These are phyloP conservation scores for Peromyscus polionotus DNA, from an alignment of 2,113 vertebrate species.

Conservation along the genomic window DNA sequence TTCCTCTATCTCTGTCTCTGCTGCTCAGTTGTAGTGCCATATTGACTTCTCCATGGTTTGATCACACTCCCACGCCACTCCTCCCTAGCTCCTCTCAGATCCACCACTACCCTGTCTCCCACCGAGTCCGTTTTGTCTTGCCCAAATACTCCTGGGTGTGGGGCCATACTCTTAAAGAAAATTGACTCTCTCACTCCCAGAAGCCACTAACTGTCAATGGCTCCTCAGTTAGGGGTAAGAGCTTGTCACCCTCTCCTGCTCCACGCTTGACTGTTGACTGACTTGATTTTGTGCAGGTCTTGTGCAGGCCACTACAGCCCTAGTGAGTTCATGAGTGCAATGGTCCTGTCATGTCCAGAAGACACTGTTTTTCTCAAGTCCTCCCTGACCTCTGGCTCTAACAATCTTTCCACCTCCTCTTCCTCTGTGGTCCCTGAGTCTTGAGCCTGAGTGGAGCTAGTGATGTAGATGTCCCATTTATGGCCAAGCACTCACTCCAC, in stretches of 20 bases:
- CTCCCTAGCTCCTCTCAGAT: neutral
- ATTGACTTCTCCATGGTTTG: neutral
- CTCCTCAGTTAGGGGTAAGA: neutral
- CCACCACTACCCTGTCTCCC: neutral
- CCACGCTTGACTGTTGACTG: neutral
- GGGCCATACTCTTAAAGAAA: neutral
- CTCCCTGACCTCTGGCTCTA: neutral
- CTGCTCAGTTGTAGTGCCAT: fast-evolving
- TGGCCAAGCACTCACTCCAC: neutral
- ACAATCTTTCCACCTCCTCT: neutral
- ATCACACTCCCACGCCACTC: neutral
- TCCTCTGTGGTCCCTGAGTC: neutral
- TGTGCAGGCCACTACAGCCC: neutral
- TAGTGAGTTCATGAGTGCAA: neutral
- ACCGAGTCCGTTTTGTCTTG: neutral
- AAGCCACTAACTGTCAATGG: neutral
- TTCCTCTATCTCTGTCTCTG: neutral
- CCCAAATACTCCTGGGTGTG: neutral
- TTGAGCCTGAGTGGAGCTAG: neutral
- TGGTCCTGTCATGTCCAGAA: neutral
- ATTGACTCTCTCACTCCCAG: neutral
- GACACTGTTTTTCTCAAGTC: neutral
- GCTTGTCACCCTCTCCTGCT: neutral
- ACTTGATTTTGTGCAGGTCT: neutral
- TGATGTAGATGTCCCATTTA: neutral